These are phyloP conservation scores for Apotomis capreana DNA, from an alignment of 2,888 invertebrate genomes.

Conservation along the genomic window DNA sequence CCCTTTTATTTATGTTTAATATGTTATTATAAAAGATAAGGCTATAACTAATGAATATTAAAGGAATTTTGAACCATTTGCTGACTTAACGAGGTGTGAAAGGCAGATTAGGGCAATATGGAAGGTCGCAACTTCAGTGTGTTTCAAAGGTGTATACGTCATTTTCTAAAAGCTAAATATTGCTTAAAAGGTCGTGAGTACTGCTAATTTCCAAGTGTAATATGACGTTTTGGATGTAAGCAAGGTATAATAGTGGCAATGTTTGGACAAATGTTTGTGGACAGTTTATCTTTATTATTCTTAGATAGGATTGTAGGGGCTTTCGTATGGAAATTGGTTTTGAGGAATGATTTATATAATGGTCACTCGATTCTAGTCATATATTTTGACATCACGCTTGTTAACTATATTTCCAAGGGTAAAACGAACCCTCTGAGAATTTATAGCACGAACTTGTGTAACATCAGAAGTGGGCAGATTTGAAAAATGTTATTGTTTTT, in stretches of 20 bases:
- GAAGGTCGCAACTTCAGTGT: not conserved
- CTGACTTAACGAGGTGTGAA: constrained; percentile 30
- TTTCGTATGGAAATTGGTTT: not conserved
- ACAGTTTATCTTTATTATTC: constrained; percentile 3
- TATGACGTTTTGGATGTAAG: not conserved
- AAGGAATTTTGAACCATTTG: constrained; percentile 25
- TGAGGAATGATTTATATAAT: not conserved
- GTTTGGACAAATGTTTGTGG: constrained; percentile 27
- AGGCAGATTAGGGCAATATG: not conserved
- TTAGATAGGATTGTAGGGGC: not conserved
- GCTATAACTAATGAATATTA: constrained; percentile 29
- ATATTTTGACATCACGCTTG: not conserved
- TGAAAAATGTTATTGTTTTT: too few relatives aligned
- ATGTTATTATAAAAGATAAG: constrained; percentile 23
- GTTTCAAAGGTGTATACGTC: not conserved
- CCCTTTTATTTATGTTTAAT: constrained; percentile 24
- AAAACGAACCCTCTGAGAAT: too few relatives aligned
- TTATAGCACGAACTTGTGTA: too few relatives aligned
- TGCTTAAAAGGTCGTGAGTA: not conserved
- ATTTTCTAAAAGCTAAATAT: not conserved
- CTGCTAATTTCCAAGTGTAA: not conserved
- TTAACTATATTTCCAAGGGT: too few relatives aligned
- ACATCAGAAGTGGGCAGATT: too few relatives aligned
- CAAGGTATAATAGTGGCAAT: constrained; percentile 9
- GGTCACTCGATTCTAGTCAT: too few relatives aligned